Conservation (phyloP, 2,113 vertebrate species). For the Spizaetus ornatus region DNA sequence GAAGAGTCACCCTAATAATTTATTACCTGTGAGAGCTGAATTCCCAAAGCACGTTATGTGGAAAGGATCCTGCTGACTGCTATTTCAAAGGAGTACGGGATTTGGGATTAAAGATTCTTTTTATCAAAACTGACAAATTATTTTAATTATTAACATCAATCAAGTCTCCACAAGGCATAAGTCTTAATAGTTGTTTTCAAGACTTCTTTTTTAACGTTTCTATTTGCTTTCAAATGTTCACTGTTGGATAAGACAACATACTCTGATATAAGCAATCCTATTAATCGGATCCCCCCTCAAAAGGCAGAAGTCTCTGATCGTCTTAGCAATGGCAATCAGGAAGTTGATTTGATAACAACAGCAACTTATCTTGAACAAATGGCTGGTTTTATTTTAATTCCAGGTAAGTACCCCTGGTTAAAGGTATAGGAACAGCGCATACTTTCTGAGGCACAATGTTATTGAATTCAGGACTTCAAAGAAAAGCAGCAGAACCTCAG, state of each 20-base stretch:
- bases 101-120: conserved; percentile 2
- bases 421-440: not conserved
- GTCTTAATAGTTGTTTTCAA: not conserved
- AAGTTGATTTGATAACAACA: not conserved
- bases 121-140: conserved; percentile 45
- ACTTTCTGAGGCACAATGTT: not conserved
- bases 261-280: not conserved
- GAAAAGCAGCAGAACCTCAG: not conserved
- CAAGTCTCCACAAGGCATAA: conserved; percentile 18
- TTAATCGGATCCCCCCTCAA: not conserved
- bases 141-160: conserved; percentile 50
- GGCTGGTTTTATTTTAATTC: not conserved
- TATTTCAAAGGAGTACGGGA: not conserved
- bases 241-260: not conserved
- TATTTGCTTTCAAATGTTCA: conserved; percentile 16
- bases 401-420: not conserved
- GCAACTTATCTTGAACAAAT: not conserved
- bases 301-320: not conserved
- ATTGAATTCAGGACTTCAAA: not conserved
- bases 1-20: not conserved
- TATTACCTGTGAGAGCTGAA: conserved; percentile 3
- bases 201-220: conserved; percentile 11
- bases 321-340: not conserved
- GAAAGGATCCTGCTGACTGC: not conserved
- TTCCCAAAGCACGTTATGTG: not conserved